Evolutionary conservation across 2,113 vertebrate genomes (phyloP), one percentile per base, ranked within the genome.

Genomic region (Equus przewalskii): DNA sequence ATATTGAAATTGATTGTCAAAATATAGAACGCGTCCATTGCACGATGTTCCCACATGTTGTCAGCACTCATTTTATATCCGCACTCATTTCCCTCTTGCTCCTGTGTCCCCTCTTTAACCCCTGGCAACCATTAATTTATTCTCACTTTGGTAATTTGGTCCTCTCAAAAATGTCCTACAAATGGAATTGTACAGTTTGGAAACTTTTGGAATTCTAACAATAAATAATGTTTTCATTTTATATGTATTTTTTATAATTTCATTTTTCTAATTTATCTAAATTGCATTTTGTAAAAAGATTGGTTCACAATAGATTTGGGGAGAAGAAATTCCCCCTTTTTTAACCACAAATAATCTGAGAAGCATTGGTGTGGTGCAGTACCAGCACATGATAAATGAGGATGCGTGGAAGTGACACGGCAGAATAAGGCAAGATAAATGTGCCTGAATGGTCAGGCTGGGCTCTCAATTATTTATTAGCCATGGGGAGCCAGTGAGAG

Each of bases 401-500:
- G 58, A 60, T 24, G 1, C 78, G 11, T 26, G 16, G 15, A 51
- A 64, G 33, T 62, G 73, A 89, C 62, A 93, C 56, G 86, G 44
- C 19, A 83, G 58, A 89, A 70, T 70, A 78, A 87, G 65, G 18
- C 19, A 64, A 89, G 82, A 93, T 79, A 81, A 93, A 95, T 12
- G 33, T 54, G 83, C 65, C 49, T 62, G 56, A 44, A 36, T 69
- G 64, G 15, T 33, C 5, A 3, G 58, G 58, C 16, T 70, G 75
- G 70, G 36, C 75, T 87, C 58, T 94, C 62, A 85, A 94, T 96
- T 95, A 95, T 92, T 94, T 86, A 93, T 89, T 75, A 95, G 89
- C 92, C 78, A 44, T 2, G 26, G 30, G 56, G 49, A 91, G 41
- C 16, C 0, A 60, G 60, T 7, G 11, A 81, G 36, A 90, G 46